phyloP scores from a whole-genome alignment of 2,113 vertebrate genomes.

The Cynopterus brachyotis region DNA sequence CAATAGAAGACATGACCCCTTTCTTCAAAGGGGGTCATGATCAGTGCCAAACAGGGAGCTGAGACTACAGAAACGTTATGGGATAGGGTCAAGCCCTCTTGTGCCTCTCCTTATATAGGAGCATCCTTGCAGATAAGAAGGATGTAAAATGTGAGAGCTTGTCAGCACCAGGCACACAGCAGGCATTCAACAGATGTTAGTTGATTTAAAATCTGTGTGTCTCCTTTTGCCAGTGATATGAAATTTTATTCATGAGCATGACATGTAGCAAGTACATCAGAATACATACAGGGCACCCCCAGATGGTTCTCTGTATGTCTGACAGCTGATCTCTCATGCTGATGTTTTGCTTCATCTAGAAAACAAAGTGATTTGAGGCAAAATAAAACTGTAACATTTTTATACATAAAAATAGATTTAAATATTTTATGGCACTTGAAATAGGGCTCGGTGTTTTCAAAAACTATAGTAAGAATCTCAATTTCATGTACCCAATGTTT shows the following conservation, averaged over 20 bases:
- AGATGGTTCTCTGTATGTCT: conserved; percentile 84
- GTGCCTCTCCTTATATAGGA: background rate
- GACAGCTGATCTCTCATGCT: conserved; percentile 81
- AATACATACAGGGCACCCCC: conserved; percentile 87
- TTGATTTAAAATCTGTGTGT: background rate
- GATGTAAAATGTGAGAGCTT: background rate
- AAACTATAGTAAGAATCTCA: background rate
- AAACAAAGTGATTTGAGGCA: conserved; percentile 59
- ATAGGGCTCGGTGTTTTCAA: background rate
- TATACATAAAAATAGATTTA: background rate
- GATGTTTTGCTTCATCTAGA: conserved; percentile 84
- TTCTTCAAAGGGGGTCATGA: background rate
- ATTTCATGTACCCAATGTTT: background rate
- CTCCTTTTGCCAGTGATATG: background rate
- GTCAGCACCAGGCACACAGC: background rate
- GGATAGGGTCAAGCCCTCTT: background rate
- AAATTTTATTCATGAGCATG: background rate
- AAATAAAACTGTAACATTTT: conserved; percentile 19
- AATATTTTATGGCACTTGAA: background rate
- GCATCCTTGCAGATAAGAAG: background rate
- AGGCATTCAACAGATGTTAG: background rate
- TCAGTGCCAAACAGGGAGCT: background rate
- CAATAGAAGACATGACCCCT: background rate
- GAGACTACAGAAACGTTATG: background rate
- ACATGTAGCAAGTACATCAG: background rate